These are phyloP conservation scores for Empis stercorea DNA, from an alignment of 2,888 invertebrate species.

Conservation along the genomic window DNA sequence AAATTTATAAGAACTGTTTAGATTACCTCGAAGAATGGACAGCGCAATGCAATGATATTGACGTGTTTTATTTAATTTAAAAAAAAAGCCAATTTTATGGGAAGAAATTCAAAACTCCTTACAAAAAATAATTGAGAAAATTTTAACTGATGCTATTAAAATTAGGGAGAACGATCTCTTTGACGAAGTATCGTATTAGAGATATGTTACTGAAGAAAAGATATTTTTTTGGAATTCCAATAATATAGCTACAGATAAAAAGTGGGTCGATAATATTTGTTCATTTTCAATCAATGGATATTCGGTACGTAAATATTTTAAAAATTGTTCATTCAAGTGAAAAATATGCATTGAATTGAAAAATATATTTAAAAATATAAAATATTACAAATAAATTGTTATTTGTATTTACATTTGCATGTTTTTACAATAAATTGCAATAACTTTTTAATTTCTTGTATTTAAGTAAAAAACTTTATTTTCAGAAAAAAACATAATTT, in stretches of 20 bases:
- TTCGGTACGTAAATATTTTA: not conserved
- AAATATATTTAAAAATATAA: not conserved
- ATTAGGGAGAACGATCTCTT: not conserved
- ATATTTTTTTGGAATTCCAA: not conserved
- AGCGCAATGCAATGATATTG: not conserved
- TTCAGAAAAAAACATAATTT: no score
- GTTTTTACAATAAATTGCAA: no score
- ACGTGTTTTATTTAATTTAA: not conserved
- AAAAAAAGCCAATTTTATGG: not conserved
- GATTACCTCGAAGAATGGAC: not conserved
- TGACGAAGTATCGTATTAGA: not conserved
- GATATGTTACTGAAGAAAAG: not conserved
- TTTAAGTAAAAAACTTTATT: no score
- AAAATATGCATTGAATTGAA: not conserved
- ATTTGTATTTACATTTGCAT: no score
- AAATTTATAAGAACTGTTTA: not conserved
- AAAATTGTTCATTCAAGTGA: not conserved
- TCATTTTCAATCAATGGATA: not conserved
- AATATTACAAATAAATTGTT: no score
- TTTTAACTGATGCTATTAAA: not conserved
- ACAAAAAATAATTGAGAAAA: not conserved
- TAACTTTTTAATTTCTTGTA: no score
- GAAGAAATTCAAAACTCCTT: not conserved
- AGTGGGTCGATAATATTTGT: not conserved
- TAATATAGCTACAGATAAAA: not conserved